Conservation (phyloP, 2,113 vertebrate genomes). For the Brienomyrus longianalis region DNA sequence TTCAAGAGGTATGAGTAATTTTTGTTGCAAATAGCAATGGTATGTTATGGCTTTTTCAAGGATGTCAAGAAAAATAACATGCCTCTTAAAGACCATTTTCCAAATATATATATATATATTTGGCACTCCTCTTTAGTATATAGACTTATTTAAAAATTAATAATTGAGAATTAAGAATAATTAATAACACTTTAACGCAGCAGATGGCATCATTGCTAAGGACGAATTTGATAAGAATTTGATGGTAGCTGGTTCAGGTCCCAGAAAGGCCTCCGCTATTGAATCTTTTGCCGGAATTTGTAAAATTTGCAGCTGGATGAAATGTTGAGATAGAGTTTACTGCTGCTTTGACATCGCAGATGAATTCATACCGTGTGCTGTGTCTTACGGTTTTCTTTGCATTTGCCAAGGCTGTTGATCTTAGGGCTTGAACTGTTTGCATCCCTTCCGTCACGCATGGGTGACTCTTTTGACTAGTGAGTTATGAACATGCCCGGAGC, state of each 20-base stretch:
- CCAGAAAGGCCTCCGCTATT: not conserved
- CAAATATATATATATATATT: not conserved
- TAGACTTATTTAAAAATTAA: not conserved
- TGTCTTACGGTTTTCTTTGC: not conserved
- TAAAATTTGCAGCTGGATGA: not conserved
- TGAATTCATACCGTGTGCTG: not conserved
- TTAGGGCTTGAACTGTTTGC: not conserved
- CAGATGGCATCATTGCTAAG: not conserved
- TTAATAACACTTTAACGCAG: not conserved
- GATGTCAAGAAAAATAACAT: not conserved
- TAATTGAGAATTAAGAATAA: not conserved
- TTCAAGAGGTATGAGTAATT: not conserved
- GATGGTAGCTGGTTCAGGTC: not conserved
- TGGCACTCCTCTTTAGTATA: not conserved
- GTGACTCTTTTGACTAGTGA: not conserved
- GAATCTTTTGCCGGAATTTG: not conserved
- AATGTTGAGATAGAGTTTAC: not conserved
- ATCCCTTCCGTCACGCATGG: not conserved
- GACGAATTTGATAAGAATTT: not conserved
- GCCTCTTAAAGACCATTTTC: not conserved
- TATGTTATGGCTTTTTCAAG: not conserved
- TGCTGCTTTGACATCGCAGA: not conserved
- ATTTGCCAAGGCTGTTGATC: not conserved
- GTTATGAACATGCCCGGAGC: constrained; percentile 1
- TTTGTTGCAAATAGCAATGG: not conserved